A percentile compares a stretch with the other conserved stretches of the same genome.
Evolutionary conservation across 2,888 invertebrate species (phyloP).

Genomic region (Nezara viridula): DNA sequence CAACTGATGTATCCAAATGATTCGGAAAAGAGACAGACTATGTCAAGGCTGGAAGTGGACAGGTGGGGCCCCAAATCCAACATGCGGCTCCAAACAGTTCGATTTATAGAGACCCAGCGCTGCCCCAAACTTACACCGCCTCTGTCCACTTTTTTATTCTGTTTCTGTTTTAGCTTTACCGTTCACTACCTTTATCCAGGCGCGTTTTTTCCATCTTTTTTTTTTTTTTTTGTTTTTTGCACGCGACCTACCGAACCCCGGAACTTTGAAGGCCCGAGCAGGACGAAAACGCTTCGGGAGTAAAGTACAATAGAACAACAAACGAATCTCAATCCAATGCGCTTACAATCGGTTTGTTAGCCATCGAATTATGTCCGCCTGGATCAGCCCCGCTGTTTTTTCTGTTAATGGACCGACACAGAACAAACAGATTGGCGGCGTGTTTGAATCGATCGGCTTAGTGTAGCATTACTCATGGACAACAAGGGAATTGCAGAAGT

Average conservation of each 20-base stretch:
- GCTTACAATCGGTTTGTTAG: slow-evolving; percentile 39
- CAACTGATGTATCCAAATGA: neutral
- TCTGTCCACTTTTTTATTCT: slow-evolving; percentile 8
- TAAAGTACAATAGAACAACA: slow-evolving; percentile 17
- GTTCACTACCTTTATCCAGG: neutral
- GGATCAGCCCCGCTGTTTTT: neutral
- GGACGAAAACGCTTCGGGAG: neutral
- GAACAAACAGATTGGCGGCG: slow-evolving; percentile 29
- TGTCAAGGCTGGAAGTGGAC: neutral
- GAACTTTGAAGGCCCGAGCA: neutral
- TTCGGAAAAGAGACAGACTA: neutral
- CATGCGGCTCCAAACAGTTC: slow-evolving; percentile 22
- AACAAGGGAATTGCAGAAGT: neutral
- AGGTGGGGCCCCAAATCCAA: slow-evolving; percentile 8
- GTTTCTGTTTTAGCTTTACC: slow-evolving; percentile 49
- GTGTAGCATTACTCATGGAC: neutral
- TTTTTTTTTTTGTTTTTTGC: slow-evolving; percentile 13
- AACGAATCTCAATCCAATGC: slow-evolving; percentile 44
- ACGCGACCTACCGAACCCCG: neutral
- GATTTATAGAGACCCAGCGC: slow-evolving; percentile 23
- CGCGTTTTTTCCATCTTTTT: neutral
- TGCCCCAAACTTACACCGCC: slow-evolving; percentile 35
- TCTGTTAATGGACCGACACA: slow-evolving; percentile 38
- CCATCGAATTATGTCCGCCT: slow-evolving; percentile 32
- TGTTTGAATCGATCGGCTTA: slow-evolving; percentile 29